Evolutionary conservation across 2,113 vertebrate species (phyloP).

Genomic region (Archocentrus centrarchus): DNA sequence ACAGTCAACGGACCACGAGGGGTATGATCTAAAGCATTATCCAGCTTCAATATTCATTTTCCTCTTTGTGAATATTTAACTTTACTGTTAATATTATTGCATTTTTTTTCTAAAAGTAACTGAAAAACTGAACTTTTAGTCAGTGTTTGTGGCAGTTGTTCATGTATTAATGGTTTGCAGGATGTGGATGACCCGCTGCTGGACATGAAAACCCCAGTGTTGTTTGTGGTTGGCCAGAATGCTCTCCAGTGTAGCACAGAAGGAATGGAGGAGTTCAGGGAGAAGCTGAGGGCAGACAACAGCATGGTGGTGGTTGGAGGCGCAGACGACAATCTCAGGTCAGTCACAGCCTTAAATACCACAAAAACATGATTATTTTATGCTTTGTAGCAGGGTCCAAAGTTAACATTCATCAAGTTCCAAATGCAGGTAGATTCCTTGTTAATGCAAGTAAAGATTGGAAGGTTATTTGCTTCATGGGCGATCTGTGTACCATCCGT

Average conservation of each 20-base stretch:
- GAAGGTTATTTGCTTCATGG: not conserved
- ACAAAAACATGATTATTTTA: not conserved
- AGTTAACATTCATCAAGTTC: not conserved
- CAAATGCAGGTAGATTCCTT: not conserved
- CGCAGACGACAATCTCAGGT: slow-evolving; percentile 96
- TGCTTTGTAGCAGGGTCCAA: accelerated
- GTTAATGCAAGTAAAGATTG: not conserved
- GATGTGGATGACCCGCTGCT: slow-evolving; percentile 97
- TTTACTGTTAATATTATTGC: not conserved
- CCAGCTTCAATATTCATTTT: not conserved
- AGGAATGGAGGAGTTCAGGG: slow-evolving; percentile 96
- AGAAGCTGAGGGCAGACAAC: slow-evolving; percentile 94
- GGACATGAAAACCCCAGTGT: slow-evolving; percentile 97
- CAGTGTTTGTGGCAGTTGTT: not conserved
- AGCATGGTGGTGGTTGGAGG: slow-evolving; percentile 97
- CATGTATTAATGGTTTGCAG: slow-evolving; percentile 69
- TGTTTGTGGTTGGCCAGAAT: slow-evolving; percentile 96
- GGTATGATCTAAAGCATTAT: slow-evolving; percentile 80
- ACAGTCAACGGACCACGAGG: slow-evolving; percentile 93
- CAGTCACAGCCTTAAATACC: slow-evolving; percentile 4
- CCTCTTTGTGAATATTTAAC: not conserved
- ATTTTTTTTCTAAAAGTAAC: not conserved
- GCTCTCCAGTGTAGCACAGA: slow-evolving; percentile 91
- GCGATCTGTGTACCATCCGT: not conserved
- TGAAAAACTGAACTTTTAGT: not conserved